Evolutionary conservation across 2,888 invertebrate genomes (phyloP), one percentile per base, ranked within the genome.

Genomic region (Abscondita cerata): DNA sequence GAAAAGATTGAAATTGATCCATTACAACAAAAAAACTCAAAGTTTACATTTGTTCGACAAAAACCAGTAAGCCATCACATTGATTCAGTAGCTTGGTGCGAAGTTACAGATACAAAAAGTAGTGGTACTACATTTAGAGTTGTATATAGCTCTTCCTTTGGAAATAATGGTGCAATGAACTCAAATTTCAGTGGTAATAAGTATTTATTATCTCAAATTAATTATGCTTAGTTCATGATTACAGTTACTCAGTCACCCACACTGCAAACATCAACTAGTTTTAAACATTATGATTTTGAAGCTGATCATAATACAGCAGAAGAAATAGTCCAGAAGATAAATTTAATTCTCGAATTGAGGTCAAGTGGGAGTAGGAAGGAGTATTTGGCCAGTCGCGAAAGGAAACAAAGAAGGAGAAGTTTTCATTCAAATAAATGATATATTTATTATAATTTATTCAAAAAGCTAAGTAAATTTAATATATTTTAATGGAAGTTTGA

Each of bases 1-100:
- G 95, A 96, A 72, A 92, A 93, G 77, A 89, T 96, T 62, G 96
- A 96, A 82, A 93, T 96, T 54, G 94, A 95, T 77, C 94, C 94
- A 0, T 85, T 92, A 18, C 87, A 89, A 31, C 85, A 87, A 34
- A 85, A 86, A 71, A 87, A 86, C 73, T 83, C 86, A 55, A 87
- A 87, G 62, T 88, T 89, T 75, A 68, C 70, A 11, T 70, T 80
- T 48, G 71, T 71, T 44, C 85, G 89, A 74, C 87, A 91, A 70
- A 91, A 92, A 74, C 89, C 95, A 40, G 89, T 93, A 52, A 89
- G 91, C 64, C 92, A 93, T 80, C 90, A 90, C 68, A 94, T 95
- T 76, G 95, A 96, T 76, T 86, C 87, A 16, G 88, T 96, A 59
- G 96, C 93, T 0, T 91, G 90, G 83, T 96, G 96, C 78, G 94